Evolutionary conservation across 2,888 invertebrate genomes (phyloP).

Genomic region (Rotaria magnacalcarata): DNA sequence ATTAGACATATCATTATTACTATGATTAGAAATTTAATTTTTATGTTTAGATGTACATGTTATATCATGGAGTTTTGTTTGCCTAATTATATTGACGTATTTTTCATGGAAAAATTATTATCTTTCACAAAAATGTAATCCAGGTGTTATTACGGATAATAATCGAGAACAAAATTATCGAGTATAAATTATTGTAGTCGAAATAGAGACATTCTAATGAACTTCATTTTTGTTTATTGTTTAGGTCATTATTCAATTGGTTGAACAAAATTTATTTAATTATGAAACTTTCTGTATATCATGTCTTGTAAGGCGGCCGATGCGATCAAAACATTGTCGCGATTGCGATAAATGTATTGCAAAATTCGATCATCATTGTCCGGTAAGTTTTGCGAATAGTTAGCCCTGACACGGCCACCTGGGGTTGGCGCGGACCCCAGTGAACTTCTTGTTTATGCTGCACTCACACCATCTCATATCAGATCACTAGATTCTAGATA

Average conservation of each 20-base stretch:
- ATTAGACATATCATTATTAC: background rate
- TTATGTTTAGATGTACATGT: background rate
- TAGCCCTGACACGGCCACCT: no score
- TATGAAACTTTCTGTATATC: conserved; percentile 40
- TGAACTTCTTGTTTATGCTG: no score
- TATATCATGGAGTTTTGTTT: background rate
- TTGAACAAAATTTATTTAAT: conserved; percentile 43
- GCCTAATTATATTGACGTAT: background rate
- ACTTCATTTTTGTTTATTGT: conserved; percentile 47
- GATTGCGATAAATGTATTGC: conserved; percentile 43
- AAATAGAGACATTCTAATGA: no score
- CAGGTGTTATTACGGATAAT: conserved; percentile 79
- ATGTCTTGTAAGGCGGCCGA: conserved; percentile 39
- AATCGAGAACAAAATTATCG: conserved; percentile 72
- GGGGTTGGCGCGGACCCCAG: no score
- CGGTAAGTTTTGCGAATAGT: conserved; percentile 13
- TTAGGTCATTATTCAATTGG: conserved; percentile 65
- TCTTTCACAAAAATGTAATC: conserved; percentile 85
- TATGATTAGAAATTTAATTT: background rate
- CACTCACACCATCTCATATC: no score
- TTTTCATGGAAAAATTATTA: conserved; percentile 71
- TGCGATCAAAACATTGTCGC: conserved; percentile 45
- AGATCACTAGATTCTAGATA: no score
- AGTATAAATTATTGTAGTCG: conserved; percentile 49
- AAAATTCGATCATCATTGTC: conserved; percentile 47